Conservation (phyloP, 1,140 invertebrate species). For the Leucophenga varia region DNA sequence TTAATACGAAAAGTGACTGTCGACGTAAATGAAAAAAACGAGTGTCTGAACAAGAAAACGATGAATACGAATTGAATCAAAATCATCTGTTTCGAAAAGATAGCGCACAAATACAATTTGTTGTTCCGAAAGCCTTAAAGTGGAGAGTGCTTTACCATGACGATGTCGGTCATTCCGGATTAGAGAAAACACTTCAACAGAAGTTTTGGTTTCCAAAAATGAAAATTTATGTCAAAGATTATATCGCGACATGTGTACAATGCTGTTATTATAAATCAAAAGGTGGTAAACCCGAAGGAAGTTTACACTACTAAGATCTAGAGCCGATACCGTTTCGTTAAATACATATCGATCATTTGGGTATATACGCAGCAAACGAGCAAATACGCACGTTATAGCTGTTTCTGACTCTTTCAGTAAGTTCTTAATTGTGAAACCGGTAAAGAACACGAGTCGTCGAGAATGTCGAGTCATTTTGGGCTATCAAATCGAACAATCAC, state of each 20-base stretch:
- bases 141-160: conserved; percentile 25
- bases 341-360: conserved; percentile 40
- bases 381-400: conserved; percentile 56
- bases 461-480: neutral
- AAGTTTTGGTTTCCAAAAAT: conserved; percentile 37
- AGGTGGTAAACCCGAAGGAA: conserved; percentile 25
- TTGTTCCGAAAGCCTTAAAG: conserved; percentile 9
- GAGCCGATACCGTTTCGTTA: conserved; percentile 33
- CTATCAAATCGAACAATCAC: no score
- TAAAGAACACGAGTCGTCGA: conserved; percentile 17
- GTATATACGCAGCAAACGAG: conserved; percentile 30
- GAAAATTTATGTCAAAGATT: conserved; percentile 24
- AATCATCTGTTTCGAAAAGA: conserved; percentile 3
- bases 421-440: conserved; percentile 13
- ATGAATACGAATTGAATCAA: conserved; percentile 4
- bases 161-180: no score
- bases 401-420: conserved; percentile 47
- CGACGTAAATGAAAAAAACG: neutral
- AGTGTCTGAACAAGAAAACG: neutral
- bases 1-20: conserved; percentile 1
- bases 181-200: conserved; percentile 28
- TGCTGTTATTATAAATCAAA: conserved; percentile 24
- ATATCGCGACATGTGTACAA: conserved; percentile 24
- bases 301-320: conserved; percentile 32
- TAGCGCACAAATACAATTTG: neutral